Percentiles rank a stretch among this genome's conserved stretches.
Conservation (phyloP, 2,888 invertebrate species). For the Drosophila tripunctata region DNA sequence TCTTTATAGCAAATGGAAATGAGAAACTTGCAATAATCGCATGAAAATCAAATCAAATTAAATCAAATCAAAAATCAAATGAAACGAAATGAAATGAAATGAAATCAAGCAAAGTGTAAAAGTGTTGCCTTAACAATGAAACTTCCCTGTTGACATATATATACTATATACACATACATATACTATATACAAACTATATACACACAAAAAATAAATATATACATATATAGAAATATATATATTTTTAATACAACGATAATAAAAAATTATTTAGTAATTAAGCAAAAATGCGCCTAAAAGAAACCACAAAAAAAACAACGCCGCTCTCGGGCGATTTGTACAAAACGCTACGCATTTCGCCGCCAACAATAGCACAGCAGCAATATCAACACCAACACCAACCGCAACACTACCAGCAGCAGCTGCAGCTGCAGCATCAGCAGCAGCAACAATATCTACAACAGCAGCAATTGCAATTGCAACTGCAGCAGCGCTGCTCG, state of each 20-base stretch:
- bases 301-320: conserved; percentile 67
- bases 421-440: conserved; percentile 55
- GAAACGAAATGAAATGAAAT: conserved; percentile 29
- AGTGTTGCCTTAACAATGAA: conserved; percentile 76
- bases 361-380: conserved; percentile 59
- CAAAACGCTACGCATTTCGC: conserved; percentile 60
- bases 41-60: conserved; percentile 28
- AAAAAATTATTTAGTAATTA: conserved; percentile 22
- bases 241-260: conserved; percentile 39
- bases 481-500: conserved; percentile 78
- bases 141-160: conserved; percentile 75
- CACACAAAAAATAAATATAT: conserved; percentile 24
- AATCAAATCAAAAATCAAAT: conserved; percentile 38
- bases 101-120: conserved; percentile 41
- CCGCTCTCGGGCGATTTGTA: conserved; percentile 56
- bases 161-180: conserved; percentile 44
- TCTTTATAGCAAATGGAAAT: conserved; percentile 30
- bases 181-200: conserved; percentile 40
- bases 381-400: conserved; percentile 54
- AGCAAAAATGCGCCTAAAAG: conserved; percentile 70
- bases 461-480: conserved; percentile 64
- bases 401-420: conserved; percentile 68
- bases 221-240: conserved; percentile 33
- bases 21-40: conserved; percentile 31
- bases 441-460: conserved; percentile 70